Conservation (phyloP, 2,113 vertebrate genomes). For the Onychostruthus taczanowskii region DNA sequence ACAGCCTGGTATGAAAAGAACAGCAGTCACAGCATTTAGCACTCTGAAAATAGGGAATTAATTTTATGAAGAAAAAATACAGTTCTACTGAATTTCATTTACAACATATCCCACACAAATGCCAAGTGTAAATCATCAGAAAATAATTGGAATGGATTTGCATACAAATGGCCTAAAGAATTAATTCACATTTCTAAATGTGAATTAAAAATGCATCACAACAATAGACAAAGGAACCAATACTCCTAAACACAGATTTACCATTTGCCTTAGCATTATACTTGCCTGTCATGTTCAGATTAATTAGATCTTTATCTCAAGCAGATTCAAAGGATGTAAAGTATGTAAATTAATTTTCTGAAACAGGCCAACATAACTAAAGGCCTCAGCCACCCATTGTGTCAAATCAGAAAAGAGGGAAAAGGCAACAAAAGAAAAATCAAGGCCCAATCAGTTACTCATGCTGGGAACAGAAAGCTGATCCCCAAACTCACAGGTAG, state of each 20-base stretch:
- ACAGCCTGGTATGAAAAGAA: not conserved
- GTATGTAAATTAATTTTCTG: not conserved
- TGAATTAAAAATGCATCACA: not conserved
- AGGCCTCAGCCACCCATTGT: not conserved
- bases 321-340: not conserved
- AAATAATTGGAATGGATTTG: not conserved
- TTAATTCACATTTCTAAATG: not conserved
- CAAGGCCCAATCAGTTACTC: not conserved
- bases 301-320: conserved; percentile 23
- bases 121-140: not conserved
- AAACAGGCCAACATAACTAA: not conserved
- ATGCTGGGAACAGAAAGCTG: not conserved
- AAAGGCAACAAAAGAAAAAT: not conserved
- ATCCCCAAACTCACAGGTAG: not conserved
- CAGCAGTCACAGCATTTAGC: not conserved
- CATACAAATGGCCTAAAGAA: not conserved
- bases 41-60: not conserved
- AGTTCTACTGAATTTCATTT: not conserved
- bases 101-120: not conserved
- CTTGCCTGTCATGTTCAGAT: not conserved
- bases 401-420: not conserved
- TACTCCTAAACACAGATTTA: not conserved
- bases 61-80: not conserved
- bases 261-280: not conserved
- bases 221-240: not conserved